Evolutionary conservation across 2,888 invertebrate genomes (phyloP).

Genomic region (Petrophora chlorosata): DNA sequence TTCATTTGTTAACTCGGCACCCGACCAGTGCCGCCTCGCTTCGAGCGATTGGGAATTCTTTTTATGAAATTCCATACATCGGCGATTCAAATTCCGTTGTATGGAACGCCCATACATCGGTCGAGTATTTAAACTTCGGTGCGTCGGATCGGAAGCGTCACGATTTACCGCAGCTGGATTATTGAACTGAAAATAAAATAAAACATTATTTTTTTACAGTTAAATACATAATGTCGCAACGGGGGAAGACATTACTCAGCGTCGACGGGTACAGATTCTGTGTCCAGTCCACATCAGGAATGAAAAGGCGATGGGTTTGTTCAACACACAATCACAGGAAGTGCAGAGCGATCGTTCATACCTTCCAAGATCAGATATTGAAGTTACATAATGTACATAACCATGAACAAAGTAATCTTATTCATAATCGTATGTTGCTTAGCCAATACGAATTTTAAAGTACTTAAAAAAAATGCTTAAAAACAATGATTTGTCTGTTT

Average conservation of each 20-base stretch:
- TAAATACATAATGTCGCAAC: slow-evolving; percentile 37
- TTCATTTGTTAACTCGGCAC: too few relatives aligned
- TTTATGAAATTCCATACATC: too few relatives aligned
- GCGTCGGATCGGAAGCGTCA: neutral
- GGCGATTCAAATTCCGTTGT: too few relatives aligned
- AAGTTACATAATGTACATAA: slow-evolving; percentile 41
- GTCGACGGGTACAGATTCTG: slow-evolving; percentile 44
- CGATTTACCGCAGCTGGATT: neutral
- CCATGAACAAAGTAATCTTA: slow-evolving; percentile 32
- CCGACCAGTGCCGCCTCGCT: too few relatives aligned
- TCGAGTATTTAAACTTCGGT: too few relatives aligned
- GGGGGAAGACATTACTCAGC: slow-evolving; percentile 38
- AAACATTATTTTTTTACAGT: slow-evolving; percentile 17
- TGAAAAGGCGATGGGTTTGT: slow-evolving; percentile 42
- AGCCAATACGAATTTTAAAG: too few relatives aligned
- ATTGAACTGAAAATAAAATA: neutral
- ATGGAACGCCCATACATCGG: too few relatives aligned
- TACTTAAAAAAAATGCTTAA: too few relatives aligned
- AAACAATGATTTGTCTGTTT: too few relatives aligned
- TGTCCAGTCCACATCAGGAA: slow-evolving; percentile 6
- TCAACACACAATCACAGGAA: slow-evolving; percentile 41
- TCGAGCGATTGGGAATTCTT: too few relatives aligned
- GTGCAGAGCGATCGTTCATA: slow-evolving; percentile 39
- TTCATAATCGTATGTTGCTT: too few relatives aligned
- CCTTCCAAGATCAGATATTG: slow-evolving; percentile 32